phyloP scores from a whole-genome alignment of 2,888 invertebrate species.

The Epistrophella euchroma region DNA sequence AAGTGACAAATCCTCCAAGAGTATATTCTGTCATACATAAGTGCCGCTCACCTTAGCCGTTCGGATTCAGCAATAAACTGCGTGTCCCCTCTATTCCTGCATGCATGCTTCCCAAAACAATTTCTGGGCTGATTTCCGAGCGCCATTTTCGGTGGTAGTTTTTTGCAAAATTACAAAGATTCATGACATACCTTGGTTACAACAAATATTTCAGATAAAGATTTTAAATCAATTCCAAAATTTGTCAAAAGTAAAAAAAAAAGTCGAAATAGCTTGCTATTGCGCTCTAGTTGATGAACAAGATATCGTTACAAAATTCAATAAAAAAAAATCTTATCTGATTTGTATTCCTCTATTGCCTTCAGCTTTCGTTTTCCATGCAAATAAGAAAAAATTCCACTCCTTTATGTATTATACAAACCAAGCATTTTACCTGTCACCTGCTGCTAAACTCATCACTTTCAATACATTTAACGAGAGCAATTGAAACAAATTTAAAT shows the following conservation, averaged over 20 bases:
- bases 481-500: conserved; percentile 66
- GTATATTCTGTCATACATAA: too few species aligned
- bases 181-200: too few species aligned
- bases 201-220: too few species aligned
- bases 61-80: too few species aligned
- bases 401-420: neutral
- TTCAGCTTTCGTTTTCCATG: conserved; percentile 14
- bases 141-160: too few species aligned
- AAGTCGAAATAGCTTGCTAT: neutral
- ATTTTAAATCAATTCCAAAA: neutral
- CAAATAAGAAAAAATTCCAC: conserved; percentile 22
- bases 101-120: too few species aligned
- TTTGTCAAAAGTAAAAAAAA: neutral
- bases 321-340: neutral
- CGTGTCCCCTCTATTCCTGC: too few species aligned
- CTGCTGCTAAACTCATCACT: conserved; percentile 48
- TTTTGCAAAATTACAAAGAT: too few species aligned
- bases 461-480: conserved; percentile 33
- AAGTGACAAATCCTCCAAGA: too few species aligned
- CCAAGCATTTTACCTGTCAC: conserved; percentile 45
- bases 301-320: neutral
- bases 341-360: neutral
- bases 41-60: too few species aligned
- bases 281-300: neutral
- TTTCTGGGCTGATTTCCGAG: too few species aligned